A percentile compares a stretch with the other conserved stretches of the same genome.
Conservation (phyloP, 2,113 vertebrate genomes). For the Rhombomys opimus region DNA sequence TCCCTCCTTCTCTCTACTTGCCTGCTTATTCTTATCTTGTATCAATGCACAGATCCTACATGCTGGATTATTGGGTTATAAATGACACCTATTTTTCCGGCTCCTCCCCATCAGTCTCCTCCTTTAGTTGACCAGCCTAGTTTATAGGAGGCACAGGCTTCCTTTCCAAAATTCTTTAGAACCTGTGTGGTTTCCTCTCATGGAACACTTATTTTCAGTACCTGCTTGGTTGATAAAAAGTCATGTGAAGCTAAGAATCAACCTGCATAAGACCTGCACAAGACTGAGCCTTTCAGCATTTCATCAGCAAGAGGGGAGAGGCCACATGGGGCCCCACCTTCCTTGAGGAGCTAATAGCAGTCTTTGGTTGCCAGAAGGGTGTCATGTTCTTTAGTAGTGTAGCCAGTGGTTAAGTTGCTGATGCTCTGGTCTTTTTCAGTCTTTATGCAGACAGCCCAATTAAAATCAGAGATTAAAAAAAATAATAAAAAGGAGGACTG, state of each 20-base stretch:
- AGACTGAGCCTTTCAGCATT: neutral
- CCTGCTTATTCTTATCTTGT: neutral
- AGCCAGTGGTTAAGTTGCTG: too few species aligned
- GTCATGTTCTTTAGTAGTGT: neutral
- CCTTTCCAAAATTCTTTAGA: neutral
- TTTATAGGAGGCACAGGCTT: neutral
- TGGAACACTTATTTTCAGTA: neutral
- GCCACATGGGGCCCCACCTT: neutral
- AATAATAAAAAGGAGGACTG: neutral
- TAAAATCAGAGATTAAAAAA: neutral
- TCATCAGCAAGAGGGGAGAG: neutral
- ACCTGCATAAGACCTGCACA: neutral
- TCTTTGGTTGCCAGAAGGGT: neutral
- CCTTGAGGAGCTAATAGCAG: neutral
- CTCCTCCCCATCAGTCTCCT: neutral
- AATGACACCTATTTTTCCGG: neutral
- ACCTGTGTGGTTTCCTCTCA: neutral
- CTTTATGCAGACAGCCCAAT: too few species aligned
- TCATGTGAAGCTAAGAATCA: neutral
- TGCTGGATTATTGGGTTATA: rapidly evolving
- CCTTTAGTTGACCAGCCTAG: neutral
- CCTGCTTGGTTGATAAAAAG: slow-evolving; percentile 18
- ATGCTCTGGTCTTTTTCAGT: too few species aligned
- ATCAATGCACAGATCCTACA: neutral
- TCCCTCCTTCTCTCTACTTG: neutral